Evolutionary conservation across 2,888 invertebrate species (phyloP).

Genomic region (Adela reaumurella): DNA sequence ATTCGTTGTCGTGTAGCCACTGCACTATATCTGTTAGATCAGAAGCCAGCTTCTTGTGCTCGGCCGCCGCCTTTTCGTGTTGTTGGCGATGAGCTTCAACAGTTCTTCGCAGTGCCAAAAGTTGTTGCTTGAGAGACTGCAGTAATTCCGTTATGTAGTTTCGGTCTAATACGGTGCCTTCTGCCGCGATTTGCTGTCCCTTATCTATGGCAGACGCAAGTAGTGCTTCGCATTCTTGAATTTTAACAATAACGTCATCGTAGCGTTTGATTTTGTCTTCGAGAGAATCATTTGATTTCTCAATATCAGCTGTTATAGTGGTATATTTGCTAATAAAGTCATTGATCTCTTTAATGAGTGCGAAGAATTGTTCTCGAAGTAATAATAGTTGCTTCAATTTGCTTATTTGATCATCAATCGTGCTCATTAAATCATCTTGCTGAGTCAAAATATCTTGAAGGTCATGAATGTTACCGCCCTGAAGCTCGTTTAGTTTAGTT

Average conservation of each 20-base stretch:
- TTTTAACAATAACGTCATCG: conserved; percentile 79
- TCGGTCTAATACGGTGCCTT: conserved; percentile 82
- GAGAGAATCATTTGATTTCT: conserved; percentile 75
- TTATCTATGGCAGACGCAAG: conserved; percentile 86
- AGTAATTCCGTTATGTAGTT: conserved; percentile 85
- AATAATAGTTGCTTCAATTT: conserved; percentile 74
- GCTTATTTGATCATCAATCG: conserved; percentile 82
- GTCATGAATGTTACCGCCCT: conserved; percentile 73
- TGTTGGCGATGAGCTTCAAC: conserved; percentile 85
- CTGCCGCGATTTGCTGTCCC: conserved; percentile 88
- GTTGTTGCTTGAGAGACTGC: conserved; percentile 80
- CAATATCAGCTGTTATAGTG: conserved; percentile 79
- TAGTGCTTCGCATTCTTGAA: conserved; percentile 87
- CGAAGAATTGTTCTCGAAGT: conserved; percentile 84
- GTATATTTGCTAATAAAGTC: conserved; percentile 85
- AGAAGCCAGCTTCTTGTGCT: conserved; percentile 78
- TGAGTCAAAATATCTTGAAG: conserved; percentile 74
- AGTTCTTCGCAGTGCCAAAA: conserved; percentile 71
- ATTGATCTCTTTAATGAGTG: conserved; percentile 81
- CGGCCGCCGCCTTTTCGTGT: conserved; percentile 83
- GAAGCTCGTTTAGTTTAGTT: conserved; percentile 71
- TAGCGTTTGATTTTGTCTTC: conserved; percentile 86
- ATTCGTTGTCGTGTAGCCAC: conserved; percentile 80
- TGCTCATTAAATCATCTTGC: conserved; percentile 81
- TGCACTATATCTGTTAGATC: conserved; percentile 82